Evolutionary conservation across 2,113 vertebrate species (phyloP).

Genomic region (Mesoclemmys tuberculata): DNA sequence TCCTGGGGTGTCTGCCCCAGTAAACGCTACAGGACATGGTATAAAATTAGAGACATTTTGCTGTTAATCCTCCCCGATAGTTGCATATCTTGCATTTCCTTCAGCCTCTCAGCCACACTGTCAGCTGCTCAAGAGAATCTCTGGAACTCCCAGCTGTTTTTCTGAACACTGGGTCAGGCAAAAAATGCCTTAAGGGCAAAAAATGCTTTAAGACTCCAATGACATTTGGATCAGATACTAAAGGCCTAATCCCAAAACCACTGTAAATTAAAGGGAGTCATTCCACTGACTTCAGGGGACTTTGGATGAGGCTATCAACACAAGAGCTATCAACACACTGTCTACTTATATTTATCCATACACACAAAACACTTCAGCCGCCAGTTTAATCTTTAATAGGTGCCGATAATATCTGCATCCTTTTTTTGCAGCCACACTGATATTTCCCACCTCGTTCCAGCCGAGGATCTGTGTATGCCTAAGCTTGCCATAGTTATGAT

Average conservation of each 20-base stretch:
- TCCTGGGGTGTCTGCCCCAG: neutral
- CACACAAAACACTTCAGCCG: neutral
- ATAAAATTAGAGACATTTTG: neutral
- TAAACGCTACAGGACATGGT: neutral
- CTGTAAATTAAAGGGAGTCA: neutral
- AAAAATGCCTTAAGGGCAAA: conserved; percentile 2
- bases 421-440: neutral
- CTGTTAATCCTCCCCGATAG: neutral
- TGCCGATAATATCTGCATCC: neutral
- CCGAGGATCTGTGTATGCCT: neutral
- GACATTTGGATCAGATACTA: neutral
- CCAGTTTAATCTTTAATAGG: neutral
- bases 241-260: neutral
- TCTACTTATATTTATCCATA: neutral
- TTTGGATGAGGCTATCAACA: neutral
- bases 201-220: neutral
- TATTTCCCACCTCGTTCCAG: neutral
- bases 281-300: neutral
- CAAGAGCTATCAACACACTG: neutral
- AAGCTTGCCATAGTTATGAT: accelerated
- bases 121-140: neutral
- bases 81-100: neutral
- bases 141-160: neutral
- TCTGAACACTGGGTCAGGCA: neutral
- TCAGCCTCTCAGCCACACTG: conserved; percentile 8